phyloP scores from a whole-genome alignment of 1,140 invertebrate species.

The Hycleus cichorii region DNA sequence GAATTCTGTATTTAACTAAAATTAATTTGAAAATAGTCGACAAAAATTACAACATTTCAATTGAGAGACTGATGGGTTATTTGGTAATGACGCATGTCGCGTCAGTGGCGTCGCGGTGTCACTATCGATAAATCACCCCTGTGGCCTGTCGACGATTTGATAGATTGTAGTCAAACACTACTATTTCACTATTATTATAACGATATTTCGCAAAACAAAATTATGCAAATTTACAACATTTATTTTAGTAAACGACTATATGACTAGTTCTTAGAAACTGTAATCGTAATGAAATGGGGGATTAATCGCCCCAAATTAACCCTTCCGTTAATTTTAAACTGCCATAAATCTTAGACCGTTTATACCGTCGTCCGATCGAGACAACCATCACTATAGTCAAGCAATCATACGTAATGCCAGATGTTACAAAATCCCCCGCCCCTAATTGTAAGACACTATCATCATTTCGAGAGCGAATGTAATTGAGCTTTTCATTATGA shows the following conservation, averaged over 20 bases:
- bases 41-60: constrained; percentile 24
- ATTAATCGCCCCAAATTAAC: constrained; percentile 28
- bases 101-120: constrained; percentile 23
- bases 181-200: too few relatives aligned
- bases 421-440: constrained; percentile 18
- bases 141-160: too few relatives aligned
- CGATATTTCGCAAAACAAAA: too few relatives aligned
- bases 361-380: constrained; percentile 16
- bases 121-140: constrained; percentile 25
- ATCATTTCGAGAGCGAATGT: constrained; percentile 13
- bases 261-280: neutral
- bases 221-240: too few relatives aligned
- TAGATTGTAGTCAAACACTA: too few relatives aligned
- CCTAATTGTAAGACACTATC: constrained; percentile 9
- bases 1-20: neutral
- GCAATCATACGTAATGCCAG: constrained; percentile 19
- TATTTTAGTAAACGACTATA: too few relatives aligned
- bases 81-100: constrained; percentile 29
- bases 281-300: constrained; percentile 8
- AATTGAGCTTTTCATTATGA: constrained; percentile 5
- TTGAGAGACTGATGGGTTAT: constrained; percentile 28
- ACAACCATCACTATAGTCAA: constrained; percentile 1
- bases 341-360: constrained; percentile 27
- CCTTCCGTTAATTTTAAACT: constrained; percentile 27
- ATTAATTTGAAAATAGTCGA: constrained; percentile 1